Evolutionary conservation across 2,797 vertebrate species (phyloP).

Genomic region (Tapera naevia): DNA sequence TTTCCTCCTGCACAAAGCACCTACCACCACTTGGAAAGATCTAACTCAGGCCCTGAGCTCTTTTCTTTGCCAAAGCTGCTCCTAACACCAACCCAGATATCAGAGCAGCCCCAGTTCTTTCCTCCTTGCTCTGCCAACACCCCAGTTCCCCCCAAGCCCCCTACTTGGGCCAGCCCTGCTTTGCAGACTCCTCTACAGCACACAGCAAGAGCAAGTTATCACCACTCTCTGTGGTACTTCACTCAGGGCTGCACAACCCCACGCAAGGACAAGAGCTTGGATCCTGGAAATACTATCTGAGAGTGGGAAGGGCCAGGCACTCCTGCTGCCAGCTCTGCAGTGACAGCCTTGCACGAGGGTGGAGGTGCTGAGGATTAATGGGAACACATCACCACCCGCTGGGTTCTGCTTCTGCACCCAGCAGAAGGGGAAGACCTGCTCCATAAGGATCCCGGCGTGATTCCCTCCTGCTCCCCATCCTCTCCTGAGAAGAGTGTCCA

Average conservation of each 20-base stretch:
- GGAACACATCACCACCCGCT: background rate
- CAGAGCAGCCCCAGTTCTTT: background rate
- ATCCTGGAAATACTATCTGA: rapidly evolving
- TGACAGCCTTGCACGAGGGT: background rate
- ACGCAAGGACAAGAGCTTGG: background rate
- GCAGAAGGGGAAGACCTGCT: background rate
- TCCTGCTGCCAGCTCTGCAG: rapidly evolving
- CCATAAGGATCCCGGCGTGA: background rate
- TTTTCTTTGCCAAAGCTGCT: background rate
- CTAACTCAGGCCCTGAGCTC: background rate
- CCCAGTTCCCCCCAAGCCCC: background rate
- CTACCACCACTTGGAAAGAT: background rate
- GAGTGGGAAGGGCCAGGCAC: background rate
- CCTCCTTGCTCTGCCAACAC: background rate
- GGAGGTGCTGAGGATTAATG: background rate
- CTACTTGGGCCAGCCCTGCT: background rate
- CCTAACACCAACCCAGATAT: background rate
- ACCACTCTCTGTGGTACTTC: background rate
- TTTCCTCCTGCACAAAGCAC: background rate
- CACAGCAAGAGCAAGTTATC: background rate
- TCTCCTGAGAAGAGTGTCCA: background rate
- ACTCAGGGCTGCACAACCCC: background rate
- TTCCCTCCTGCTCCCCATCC: background rate
- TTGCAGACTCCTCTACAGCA: background rate
- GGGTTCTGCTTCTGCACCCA: background rate